A percentile compares a stretch with the other conserved stretches of the same genome.
These are phyloP conservation scores for Mythimna ferrago DNA, from an alignment of 2,888 invertebrate species.

Conservation along the genomic window DNA sequence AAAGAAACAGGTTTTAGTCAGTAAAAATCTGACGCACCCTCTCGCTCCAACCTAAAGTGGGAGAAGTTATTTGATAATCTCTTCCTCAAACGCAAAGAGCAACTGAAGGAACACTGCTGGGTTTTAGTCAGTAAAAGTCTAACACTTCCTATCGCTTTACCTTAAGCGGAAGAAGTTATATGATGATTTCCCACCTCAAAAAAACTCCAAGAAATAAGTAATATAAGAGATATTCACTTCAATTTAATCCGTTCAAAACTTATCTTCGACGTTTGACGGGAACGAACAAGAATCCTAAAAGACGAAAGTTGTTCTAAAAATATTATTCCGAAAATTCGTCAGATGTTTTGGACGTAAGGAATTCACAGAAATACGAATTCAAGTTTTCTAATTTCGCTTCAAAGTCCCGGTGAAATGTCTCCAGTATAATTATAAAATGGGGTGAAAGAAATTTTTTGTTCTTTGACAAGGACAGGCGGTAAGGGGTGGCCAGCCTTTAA, in stretches of 20 bases:
- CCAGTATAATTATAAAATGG: slow-evolving; percentile 74
- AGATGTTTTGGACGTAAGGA: slow-evolving; percentile 68
- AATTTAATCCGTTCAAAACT: slow-evolving; percentile 36
- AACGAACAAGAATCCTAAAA: slow-evolving; percentile 36
- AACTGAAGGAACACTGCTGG: too few species aligned
- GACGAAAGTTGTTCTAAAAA: slow-evolving; percentile 52
- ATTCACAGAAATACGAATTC: slow-evolving; percentile 61
- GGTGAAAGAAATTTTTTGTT: slow-evolving; percentile 44
- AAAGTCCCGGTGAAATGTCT: slow-evolving; percentile 56
- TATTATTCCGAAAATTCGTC: slow-evolving; percentile 65
- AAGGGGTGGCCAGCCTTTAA: slow-evolving; percentile 6
- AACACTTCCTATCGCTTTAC: too few species aligned
- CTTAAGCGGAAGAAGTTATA: too few species aligned
- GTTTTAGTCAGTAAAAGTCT: too few species aligned
- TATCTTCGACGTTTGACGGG: slow-evolving; percentile 30
- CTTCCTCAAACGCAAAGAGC: too few species aligned
- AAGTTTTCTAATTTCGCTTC: slow-evolving; percentile 76
- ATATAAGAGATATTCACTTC: slow-evolving; percentile 5
- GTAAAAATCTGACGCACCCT: too few species aligned
- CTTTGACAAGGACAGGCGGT: slow-evolving; percentile 27
- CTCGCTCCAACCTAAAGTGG: too few species aligned
- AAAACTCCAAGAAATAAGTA: background rate
- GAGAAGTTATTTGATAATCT: too few species aligned
- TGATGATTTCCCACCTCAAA: too few species aligned
- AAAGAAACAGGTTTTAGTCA: too few species aligned